Evolutionary conservation across 2,888 invertebrate species (phyloP).

Genomic region (Synergus itoensis): DNA sequence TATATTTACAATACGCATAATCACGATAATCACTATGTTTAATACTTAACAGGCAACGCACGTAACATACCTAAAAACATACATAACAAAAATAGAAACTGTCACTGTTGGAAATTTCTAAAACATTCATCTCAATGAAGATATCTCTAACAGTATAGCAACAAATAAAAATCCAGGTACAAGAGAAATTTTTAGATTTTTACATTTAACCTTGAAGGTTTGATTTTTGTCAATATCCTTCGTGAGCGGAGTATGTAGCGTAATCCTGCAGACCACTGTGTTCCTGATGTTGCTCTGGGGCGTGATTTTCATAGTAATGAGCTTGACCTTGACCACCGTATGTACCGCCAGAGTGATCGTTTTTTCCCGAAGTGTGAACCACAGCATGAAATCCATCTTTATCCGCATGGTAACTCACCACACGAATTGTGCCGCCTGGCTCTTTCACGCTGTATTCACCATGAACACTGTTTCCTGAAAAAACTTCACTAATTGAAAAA

Average conservation of each 20-base stretch:
- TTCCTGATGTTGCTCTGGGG: slow-evolving; percentile 29
- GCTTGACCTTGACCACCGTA: slow-evolving; percentile 65
- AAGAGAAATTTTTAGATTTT: slow-evolving; percentile 12
- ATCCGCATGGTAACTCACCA: slow-evolving; percentile 73
- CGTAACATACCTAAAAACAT: slow-evolving; percentile 5
- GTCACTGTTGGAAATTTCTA: background rate
- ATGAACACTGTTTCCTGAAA: slow-evolving; percentile 68
- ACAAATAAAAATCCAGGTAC: slow-evolving; percentile 53
- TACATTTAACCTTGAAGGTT: background rate
- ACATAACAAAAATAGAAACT: background rate
- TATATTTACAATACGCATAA: background rate
- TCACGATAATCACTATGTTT: background rate
- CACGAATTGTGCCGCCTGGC: slow-evolving; percentile 74
- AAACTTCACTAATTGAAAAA: background rate
- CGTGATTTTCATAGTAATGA: slow-evolving; percentile 51
- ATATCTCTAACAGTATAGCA: slow-evolving; percentile 19
- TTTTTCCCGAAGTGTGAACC: slow-evolving; percentile 73
- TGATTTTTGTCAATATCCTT: slow-evolving; percentile 35
- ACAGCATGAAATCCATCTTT: slow-evolving; percentile 76
- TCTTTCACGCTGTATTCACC: slow-evolving; percentile 77
- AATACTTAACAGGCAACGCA: slow-evolving; percentile 1
- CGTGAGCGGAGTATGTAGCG: slow-evolving; percentile 12
- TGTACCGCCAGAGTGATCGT: slow-evolving; percentile 72
- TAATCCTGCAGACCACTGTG: slow-evolving; percentile 33
- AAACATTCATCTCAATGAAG: background rate